These are phyloP conservation scores for Melanotaenia boesemani DNA, from an alignment of 2,797 vertebrate species.

Conservation along the genomic window DNA sequence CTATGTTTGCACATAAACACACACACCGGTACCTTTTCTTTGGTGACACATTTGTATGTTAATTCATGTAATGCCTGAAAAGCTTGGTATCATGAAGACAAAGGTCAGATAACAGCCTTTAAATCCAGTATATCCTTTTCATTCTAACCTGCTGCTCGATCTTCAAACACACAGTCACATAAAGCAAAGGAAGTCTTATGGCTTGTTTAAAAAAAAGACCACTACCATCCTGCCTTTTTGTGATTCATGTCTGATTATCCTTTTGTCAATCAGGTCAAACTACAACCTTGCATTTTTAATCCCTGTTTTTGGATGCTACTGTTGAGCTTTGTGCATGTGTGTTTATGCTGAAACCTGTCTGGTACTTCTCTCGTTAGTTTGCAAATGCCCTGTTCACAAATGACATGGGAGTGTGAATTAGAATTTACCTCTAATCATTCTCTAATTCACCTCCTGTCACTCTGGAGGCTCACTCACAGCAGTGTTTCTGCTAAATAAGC, in stretches of 20 bases:
- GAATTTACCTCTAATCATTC: conserved; percentile 76
- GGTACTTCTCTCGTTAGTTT: conserved; percentile 62
- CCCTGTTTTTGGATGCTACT: conserved; percentile 10
- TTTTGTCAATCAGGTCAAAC: conserved; percentile 20
- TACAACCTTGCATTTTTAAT: conserved; percentile 16
- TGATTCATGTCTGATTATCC: conserved; percentile 6
- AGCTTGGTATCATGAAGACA: too few relatives aligned
- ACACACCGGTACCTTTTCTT: too few relatives aligned
- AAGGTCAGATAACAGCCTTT: too few relatives aligned
- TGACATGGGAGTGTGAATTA: conserved; percentile 76
- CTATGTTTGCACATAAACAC: too few relatives aligned
- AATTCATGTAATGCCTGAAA: too few relatives aligned
- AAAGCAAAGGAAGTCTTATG: neutral
- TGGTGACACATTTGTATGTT: too few relatives aligned
- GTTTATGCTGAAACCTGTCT: conserved; percentile 39
- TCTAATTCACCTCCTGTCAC: conserved; percentile 75
- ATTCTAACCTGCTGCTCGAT: too few relatives aligned
- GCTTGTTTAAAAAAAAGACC: conserved; percentile 1
- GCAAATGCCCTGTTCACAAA: conserved; percentile 62
- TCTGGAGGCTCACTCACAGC: conserved; percentile 52
- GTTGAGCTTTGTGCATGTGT: conserved; percentile 15
- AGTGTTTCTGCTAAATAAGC: conserved; percentile 69
- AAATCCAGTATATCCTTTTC: too few relatives aligned
- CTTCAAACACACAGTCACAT: neutral
- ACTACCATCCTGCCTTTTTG: conserved; percentile 1